Conservation (phyloP, 2,888 invertebrate genomes). For the Tetrapedia diversipes region DNA sequence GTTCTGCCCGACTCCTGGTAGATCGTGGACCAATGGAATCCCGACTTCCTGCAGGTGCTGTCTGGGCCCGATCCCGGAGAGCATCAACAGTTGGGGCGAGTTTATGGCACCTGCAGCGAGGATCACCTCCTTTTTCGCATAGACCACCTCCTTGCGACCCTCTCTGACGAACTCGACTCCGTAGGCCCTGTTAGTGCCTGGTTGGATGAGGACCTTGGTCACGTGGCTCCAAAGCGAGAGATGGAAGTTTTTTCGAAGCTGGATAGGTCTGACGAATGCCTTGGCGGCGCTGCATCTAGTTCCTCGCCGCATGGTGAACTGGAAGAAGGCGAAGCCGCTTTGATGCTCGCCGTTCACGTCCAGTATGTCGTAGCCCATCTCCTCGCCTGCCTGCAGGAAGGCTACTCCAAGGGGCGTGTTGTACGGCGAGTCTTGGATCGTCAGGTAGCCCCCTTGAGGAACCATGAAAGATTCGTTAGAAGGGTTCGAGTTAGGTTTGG, state of each 20-base stretch:
- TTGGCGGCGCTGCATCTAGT: slow-evolving; percentile 93
- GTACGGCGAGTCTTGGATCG: slow-evolving; percentile 91
- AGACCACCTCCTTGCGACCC: slow-evolving; percentile 86
- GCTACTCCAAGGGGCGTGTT: slow-evolving; percentile 93
- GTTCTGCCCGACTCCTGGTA: slow-evolving; percentile 93
- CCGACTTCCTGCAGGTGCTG: slow-evolving; percentile 89
- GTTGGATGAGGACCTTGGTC: slow-evolving; percentile 90
- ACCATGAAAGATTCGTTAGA: too few relatives aligned
- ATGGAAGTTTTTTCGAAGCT: slow-evolving; percentile 91
- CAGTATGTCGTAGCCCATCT: slow-evolving; percentile 94
- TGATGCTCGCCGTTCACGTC: slow-evolving; percentile 94
- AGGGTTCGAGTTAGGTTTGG: too few relatives aligned
- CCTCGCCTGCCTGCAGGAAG: slow-evolving; percentile 94
- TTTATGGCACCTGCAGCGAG: slow-evolving; percentile 95
- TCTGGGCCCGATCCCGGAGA: slow-evolving; percentile 93
- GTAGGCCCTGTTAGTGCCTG: slow-evolving; percentile 88
- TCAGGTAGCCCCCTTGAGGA: slow-evolving; percentile 89
- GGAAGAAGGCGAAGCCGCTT: slow-evolving; percentile 93
- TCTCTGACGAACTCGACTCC: slow-evolving; percentile 91
- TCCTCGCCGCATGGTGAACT: slow-evolving; percentile 94
- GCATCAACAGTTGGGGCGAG: slow-evolving; percentile 95
- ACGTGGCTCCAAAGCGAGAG: slow-evolving; percentile 91
- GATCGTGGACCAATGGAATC: slow-evolving; percentile 89
- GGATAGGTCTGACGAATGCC: slow-evolving; percentile 91
- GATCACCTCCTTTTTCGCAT: slow-evolving; percentile 92